Conservation (phyloP, 2,113 vertebrate species). For the Tragelaphus buxtoni region DNA sequence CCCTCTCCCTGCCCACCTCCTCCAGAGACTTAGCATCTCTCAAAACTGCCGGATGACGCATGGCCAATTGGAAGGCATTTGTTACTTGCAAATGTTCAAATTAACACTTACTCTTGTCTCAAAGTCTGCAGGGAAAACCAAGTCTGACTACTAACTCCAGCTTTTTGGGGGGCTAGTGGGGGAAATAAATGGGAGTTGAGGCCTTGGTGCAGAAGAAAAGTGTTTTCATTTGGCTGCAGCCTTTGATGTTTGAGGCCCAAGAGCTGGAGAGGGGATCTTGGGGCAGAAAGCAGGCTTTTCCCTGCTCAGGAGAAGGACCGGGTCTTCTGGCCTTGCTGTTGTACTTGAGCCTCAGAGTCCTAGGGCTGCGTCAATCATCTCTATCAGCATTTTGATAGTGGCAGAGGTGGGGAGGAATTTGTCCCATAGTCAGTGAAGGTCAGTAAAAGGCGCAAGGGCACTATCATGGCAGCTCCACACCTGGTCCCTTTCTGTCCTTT, state of each 20-base stretch:
- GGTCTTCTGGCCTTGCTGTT: not conserved
- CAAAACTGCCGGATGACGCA: not conserved
- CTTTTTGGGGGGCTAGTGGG: not conserved
- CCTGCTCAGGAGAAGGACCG: not conserved
- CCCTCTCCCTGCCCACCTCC: not conserved
- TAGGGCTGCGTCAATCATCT: not conserved
- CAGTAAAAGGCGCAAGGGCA: not conserved
- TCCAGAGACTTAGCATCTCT: not conserved
- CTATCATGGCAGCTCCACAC: not conserved
- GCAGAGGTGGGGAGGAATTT: not conserved
- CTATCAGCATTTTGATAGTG: not conserved
- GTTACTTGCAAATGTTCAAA: slow-evolving; percentile 51
- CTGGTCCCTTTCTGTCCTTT: not conserved
- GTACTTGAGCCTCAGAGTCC: not conserved
- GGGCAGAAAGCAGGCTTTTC: not conserved
- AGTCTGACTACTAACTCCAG: slow-evolving; percentile 1
- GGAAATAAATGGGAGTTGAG: not conserved
- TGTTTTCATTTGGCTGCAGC: not conserved
- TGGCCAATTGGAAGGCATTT: slow-evolving; percentile 12
- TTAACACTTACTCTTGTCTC: slow-evolving; percentile 42
- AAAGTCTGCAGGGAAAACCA: slow-evolving; percentile 46
- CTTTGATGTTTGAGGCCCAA: not conserved
- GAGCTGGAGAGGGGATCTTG: not conserved
- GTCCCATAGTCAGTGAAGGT: not conserved
- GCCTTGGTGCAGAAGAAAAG: not conserved